phyloP scores from a whole-genome alignment of 2,888 invertebrate species.

The Athrips mouffetella region DNA sequence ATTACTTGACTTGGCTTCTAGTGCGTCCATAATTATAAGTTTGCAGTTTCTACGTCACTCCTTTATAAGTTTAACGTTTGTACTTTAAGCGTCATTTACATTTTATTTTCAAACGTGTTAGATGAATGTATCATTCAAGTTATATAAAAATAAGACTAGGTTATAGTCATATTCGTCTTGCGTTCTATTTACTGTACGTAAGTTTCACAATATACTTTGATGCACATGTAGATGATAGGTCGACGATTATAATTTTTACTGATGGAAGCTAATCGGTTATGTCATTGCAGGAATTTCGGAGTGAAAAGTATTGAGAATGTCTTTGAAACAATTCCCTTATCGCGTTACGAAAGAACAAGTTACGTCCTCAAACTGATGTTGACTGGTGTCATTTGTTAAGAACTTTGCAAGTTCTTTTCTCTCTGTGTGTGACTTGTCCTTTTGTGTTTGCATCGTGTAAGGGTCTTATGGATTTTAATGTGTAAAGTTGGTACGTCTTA shows the following conservation, averaged over 20 bases:
- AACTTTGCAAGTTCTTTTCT: conserved; percentile 5
- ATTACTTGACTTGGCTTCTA: conserved; percentile 72
- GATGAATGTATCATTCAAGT: conserved; percentile 59
- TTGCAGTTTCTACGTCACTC: conserved; percentile 61
- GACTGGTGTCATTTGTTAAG: conserved; percentile 1
- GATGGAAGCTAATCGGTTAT: conserved; percentile 69
- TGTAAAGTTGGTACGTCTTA: conserved; percentile 56
- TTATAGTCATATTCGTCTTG: conserved; percentile 63
- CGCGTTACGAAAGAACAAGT: conserved; percentile 13
- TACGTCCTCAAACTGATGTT: background rate
- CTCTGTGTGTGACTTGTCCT: background rate
- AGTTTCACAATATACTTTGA: conserved; percentile 72
- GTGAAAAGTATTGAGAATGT: conserved; percentile 52
- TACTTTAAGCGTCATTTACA: conserved; percentile 52
- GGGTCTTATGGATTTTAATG: conserved; percentile 29
- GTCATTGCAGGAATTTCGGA: conserved; percentile 64
- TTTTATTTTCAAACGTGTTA: conserved; percentile 55
- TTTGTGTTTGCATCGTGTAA: conserved; percentile 6
- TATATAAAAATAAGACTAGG: conserved; percentile 70
- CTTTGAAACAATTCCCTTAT: conserved; percentile 46
- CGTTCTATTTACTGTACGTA: conserved; percentile 69
- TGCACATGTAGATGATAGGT: conserved; percentile 68
- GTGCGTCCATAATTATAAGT: conserved; percentile 52
- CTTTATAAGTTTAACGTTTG: conserved; percentile 57
- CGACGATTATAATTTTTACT: conserved; percentile 58